phyloP scores from a whole-genome alignment of 2,888 invertebrate genomes.

The Folsomia manolachei region DNA sequence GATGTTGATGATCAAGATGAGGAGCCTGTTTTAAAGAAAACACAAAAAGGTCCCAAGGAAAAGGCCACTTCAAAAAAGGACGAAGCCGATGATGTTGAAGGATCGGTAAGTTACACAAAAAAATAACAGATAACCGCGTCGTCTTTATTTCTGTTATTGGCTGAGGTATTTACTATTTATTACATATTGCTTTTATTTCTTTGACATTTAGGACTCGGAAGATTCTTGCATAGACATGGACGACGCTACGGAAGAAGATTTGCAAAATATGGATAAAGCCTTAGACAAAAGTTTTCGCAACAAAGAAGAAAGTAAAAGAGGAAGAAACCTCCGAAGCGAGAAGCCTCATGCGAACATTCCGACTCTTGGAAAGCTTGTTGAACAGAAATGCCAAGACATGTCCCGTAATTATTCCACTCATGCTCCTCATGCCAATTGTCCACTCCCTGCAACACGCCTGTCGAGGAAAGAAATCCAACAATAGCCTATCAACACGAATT shows the following conservation, averaged over 20 bases:
- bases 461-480: neutral
- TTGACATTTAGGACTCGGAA: constrained; percentile 32
- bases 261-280: constrained; percentile 39
- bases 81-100: neutral
- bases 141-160: no score
- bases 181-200: constrained; percentile 6
- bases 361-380: constrained; percentile 31
- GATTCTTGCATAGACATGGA: constrained; percentile 41
- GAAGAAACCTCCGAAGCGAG: constrained; percentile 15
- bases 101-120: constrained; percentile 14
- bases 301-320: constrained; percentile 40
- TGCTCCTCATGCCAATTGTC: constrained; percentile 37
- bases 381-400: constrained; percentile 27
- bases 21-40: constrained; percentile 14
- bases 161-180: no score
- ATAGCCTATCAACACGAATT: constrained; percentile 14
- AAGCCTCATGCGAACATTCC: constrained; percentile 29
- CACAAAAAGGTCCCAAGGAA: constrained; percentile 9
- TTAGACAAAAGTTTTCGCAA: constrained; percentile 41
- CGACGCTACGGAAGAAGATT: constrained; percentile 39
- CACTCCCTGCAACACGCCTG: constrained; percentile 16
- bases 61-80: constrained; percentile 7
- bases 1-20: constrained; percentile 12
- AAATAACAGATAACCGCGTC: neutral
- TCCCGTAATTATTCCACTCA: constrained; percentile 26